phyloP scores from a whole-genome alignment of 2,797 vertebrate genomes.

The Cossypha niveicapilla region DNA sequence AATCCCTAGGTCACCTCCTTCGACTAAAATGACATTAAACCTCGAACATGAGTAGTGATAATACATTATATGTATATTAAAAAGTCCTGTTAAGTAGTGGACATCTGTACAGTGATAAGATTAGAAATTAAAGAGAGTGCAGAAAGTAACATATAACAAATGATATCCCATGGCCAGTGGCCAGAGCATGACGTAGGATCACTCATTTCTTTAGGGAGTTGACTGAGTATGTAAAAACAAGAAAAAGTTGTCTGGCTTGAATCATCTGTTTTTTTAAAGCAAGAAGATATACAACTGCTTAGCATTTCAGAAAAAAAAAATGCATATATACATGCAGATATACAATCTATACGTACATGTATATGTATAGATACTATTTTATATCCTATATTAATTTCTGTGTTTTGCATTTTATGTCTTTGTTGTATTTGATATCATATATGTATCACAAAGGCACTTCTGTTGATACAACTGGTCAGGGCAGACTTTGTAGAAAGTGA shows the following conservation, averaged over 20 bases:
- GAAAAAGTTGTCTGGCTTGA: not conserved
- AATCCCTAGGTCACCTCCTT: not conserved
- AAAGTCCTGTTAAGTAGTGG: not conserved
- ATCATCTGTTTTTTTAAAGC: not conserved
- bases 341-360: too few species aligned
- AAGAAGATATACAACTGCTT: not conserved
- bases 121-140: not conserved
- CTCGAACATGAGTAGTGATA: not conserved
- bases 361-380: not conserved
- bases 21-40: not conserved
- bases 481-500: not conserved
- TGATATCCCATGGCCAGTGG: not conserved
- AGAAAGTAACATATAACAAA: not conserved
- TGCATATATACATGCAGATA: not conserved
- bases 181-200: not conserved
- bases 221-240: not conserved
- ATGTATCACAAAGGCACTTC: not conserved
- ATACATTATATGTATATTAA: not conserved
- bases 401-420: not conserved
- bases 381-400: not conserved
- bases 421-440: not conserved
- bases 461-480: not conserved
- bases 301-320: not conserved
- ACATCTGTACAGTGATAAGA: not conserved
- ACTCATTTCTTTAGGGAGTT: not conserved